Evolutionary conservation across 1,140 invertebrate genomes (phyloP).

Genomic region (Trialeurodes vaporariorum): DNA sequence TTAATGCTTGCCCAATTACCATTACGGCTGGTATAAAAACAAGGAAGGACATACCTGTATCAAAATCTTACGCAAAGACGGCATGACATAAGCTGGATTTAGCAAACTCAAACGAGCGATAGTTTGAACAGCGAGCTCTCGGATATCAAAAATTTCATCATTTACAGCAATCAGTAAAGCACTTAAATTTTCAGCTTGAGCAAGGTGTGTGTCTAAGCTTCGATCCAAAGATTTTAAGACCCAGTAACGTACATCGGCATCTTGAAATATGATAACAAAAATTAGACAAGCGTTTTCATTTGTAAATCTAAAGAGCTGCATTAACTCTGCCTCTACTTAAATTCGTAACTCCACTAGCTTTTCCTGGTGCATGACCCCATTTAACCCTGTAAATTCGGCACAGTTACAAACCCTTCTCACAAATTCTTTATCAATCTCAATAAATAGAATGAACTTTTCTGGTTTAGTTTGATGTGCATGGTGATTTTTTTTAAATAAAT

Average conservation of each 20-base stretch:
- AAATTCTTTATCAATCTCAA: too few relatives aligned
- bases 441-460: too few relatives aligned
- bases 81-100: constrained; percentile 98
- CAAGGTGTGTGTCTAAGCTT: constrained; percentile 86
- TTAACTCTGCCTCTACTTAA: too few relatives aligned
- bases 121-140: constrained; percentile 85
- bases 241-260: constrained; percentile 85
- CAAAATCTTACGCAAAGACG: constrained; percentile 82
- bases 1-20: too few relatives aligned
- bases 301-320: too few relatives aligned
- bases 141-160: constrained; percentile 95
- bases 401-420: too few relatives aligned
- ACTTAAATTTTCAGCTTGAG: constrained; percentile 89
- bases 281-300: too few relatives aligned
- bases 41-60: constrained; percentile 49
- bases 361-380: too few relatives aligned
- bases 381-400: too few relatives aligned
- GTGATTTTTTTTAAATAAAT: too few relatives aligned
- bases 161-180: constrained; percentile 90
- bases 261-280: constrained; percentile 36
- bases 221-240: constrained; percentile 88
- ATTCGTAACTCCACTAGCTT: too few relatives aligned
- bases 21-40: not conserved
- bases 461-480: too few relatives aligned
- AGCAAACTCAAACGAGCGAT: constrained; percentile 81